phyloP scores from a whole-genome alignment of 2,113 vertebrate genomes.

The Leiothrix lutea region DNA sequence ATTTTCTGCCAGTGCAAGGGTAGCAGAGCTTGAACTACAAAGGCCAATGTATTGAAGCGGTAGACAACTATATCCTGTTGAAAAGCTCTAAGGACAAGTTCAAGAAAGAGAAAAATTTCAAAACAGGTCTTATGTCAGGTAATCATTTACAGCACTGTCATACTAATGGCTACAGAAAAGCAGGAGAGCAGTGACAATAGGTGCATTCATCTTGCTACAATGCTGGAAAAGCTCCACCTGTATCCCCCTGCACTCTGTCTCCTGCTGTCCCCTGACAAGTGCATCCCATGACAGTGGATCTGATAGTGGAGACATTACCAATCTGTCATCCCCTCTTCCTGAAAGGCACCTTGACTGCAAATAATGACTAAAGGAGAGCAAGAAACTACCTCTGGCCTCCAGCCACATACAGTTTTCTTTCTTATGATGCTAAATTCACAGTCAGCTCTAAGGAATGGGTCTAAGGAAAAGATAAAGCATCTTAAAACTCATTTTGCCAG shows the following conservation, averaged over 20 bases:
- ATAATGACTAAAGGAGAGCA: constrained; percentile 56
- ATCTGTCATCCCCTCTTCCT: constrained; percentile 76
- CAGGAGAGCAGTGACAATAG: constrained; percentile 65
- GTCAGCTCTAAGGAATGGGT: neutral
- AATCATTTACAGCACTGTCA: constrained; percentile 75
- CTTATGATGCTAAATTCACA: neutral
- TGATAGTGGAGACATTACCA: constrained; percentile 23
- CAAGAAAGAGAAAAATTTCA: constrained; percentile 66
- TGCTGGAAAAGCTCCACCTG: constrained; percentile 68
- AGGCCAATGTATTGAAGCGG: constrained; percentile 29
- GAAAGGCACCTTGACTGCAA: constrained; percentile 81
- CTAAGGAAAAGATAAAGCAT: neutral
- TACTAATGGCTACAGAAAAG: constrained; percentile 73
- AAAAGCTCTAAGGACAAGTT: constrained; percentile 65
- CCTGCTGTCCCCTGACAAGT: constrained; percentile 53
- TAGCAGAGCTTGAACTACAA: constrained; percentile 22
- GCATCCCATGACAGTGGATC: constrained; percentile 52
- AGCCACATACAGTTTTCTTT: neutral
- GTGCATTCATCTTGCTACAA: constrained; percentile 74
- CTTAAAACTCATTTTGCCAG: neutral
- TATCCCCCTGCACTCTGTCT: constrained; percentile 69
- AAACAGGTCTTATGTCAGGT: constrained; percentile 67
- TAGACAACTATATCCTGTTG: constrained; percentile 28
- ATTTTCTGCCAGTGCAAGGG: constrained; percentile 60
- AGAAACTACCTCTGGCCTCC: neutral